A percentile compares a stretch with the other conserved stretches of the same genome.
phyloP scores from a whole-genome alignment of 2,888 invertebrate genomes.

The Marasmarcha lunaedactyla region DNA sequence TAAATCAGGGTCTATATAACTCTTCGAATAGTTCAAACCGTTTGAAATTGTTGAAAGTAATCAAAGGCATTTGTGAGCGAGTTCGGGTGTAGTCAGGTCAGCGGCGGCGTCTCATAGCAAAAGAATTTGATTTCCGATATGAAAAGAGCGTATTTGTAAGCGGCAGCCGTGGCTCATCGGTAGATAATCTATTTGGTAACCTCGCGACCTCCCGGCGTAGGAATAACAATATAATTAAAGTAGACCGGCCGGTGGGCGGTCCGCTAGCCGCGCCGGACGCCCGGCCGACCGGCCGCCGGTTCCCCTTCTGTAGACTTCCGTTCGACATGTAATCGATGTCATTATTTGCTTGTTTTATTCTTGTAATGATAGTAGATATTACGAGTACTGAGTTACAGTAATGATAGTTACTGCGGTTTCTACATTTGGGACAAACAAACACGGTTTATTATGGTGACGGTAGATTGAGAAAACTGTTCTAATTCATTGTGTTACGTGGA shows the following conservation, averaged over 20 bases:
- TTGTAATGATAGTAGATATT: too few relatives aligned
- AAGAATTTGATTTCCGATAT: conserved; percentile 51
- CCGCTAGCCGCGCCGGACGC: conserved; percentile 28
- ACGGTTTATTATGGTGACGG: too few relatives aligned
- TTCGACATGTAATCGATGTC: conserved; percentile 41
- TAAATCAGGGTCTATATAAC: too few relatives aligned
- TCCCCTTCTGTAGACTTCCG: conserved; percentile 21
- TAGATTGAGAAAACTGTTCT: too few relatives aligned
- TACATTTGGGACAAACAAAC: too few relatives aligned
- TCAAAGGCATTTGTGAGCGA: conserved; percentile 47
- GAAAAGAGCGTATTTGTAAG: conserved; percentile 38
- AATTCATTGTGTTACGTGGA: too few relatives aligned
- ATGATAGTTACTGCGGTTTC: too few relatives aligned
- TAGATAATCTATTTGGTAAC: conserved; percentile 69
- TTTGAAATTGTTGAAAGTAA: conserved; percentile 53
- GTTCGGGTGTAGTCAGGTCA: conserved; percentile 36
- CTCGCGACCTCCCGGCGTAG: conserved; percentile 57
- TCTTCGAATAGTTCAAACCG: conserved; percentile 36
- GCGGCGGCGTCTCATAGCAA: conserved; percentile 30
- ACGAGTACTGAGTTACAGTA: conserved; percentile 18
- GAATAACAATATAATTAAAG: conserved; percentile 69
- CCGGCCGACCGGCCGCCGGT: conserved; percentile 54
- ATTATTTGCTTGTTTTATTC: conserved; percentile 37
- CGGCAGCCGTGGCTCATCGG: conserved; percentile 33
- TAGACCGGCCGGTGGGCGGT: too few relatives aligned